Evolutionary conservation across 2,888 invertebrate genomes (phyloP).

Genomic region (Ophion slaviceki): DNA sequence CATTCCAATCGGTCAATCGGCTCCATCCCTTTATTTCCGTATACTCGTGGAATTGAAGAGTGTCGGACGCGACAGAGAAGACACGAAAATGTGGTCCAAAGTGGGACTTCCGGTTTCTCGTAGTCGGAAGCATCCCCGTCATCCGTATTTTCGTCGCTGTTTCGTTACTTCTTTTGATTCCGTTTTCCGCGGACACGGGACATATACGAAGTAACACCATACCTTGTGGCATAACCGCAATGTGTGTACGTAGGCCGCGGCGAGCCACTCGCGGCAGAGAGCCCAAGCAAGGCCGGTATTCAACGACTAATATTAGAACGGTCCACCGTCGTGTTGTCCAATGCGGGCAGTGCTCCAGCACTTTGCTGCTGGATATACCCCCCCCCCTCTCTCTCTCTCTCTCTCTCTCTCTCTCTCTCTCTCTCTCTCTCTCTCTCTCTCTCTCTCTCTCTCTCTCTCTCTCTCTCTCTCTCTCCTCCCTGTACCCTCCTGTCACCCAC

Average conservation of each 20-base stretch:
- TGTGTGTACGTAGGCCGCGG: constrained; percentile 40
- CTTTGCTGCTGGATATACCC: constrained; percentile 44
- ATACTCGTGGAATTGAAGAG: too few relatives aligned
- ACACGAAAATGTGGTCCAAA: too few relatives aligned
- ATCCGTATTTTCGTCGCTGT: background rate
- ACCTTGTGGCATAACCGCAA: constrained; percentile 43
- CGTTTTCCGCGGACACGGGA: background rate
- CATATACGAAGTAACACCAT: constrained; percentile 18
- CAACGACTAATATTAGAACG: constrained; percentile 75
- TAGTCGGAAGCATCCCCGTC: too few relatives aligned
- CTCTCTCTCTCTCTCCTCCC: background rate
- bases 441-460: background rate
- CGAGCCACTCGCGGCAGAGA: constrained; percentile 44
- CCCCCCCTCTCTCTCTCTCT: background rate
- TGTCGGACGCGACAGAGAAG: too few relatives aligned
- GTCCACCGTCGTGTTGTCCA: constrained; percentile 52
- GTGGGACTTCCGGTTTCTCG: too few relatives aligned
- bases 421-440: too few relatives aligned
- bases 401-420: too few relatives aligned
- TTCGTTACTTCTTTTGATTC: constrained; percentile 1
- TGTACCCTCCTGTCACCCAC: too few relatives aligned
- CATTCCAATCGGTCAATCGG: too few relatives aligned
- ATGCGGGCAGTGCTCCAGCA: constrained; percentile 54
- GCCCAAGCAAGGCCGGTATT: constrained; percentile 69
- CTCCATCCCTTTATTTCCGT: too few relatives aligned